Conservation (phyloP, 2,113 vertebrate genomes). For the Neotragus pygmaeus region DNA sequence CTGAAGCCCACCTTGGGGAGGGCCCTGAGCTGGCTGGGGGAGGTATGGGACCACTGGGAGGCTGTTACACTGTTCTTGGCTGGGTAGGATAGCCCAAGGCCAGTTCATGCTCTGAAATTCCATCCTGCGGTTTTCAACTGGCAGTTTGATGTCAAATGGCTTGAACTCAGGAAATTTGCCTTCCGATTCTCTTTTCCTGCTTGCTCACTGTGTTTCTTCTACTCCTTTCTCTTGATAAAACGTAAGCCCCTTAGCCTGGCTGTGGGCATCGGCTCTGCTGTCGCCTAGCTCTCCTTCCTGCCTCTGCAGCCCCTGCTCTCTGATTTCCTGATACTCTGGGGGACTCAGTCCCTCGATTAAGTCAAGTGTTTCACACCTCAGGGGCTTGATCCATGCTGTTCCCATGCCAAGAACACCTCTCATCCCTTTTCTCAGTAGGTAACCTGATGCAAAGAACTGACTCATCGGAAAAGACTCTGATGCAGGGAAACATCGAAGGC, state of each 20-base stretch:
- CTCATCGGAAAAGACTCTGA: not conserved
- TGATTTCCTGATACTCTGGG: not conserved
- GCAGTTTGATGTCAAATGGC: not conserved
- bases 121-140: not conserved
- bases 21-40: not conserved
- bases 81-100: not conserved
- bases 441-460: not conserved
- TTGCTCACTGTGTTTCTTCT: not conserved
- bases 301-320: not conserved
- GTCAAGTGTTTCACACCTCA: not conserved
- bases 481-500: not conserved
- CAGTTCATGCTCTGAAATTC: not conserved
- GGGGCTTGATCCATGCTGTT: not conserved
- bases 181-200: not conserved
- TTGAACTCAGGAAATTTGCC: constrained; percentile 4
- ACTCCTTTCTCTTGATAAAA: not conserved
- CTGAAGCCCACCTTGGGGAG: not conserved
- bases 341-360: not conserved
- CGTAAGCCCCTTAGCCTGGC: not conserved
- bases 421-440: not conserved
- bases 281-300: not conserved
- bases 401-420: not conserved
- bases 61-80: not conserved
- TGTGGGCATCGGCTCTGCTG: not conserved
- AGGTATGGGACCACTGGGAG: not conserved